Evolutionary conservation across 1,140 invertebrate species (phyloP).

Genomic region (Drosophila watanabei): DNA sequence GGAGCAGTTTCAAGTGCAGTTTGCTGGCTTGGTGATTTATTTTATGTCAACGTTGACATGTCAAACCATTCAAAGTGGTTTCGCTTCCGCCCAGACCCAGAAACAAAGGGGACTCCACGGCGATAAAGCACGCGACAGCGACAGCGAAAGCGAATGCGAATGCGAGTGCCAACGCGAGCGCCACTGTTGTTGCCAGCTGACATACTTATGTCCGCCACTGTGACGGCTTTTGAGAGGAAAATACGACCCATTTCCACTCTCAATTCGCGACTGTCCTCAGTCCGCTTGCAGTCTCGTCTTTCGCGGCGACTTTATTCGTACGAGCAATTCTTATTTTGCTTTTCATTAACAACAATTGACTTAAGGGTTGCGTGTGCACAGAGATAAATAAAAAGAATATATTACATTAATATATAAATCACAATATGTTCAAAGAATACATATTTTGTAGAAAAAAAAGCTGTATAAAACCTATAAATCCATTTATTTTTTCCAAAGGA

Average conservation of each 20-base stretch:
- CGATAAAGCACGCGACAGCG: constrained; percentile 75
- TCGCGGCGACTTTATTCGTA: constrained; percentile 26
- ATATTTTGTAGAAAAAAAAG: not conserved
- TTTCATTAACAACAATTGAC: constrained; percentile 75
- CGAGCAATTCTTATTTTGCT: constrained; percentile 31
- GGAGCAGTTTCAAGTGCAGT: constrained; percentile 69
- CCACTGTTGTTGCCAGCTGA: constrained; percentile 59
- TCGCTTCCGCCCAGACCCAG: constrained; percentile 70
- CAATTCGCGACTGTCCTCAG: not conserved
- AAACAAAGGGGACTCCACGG: constrained; percentile 51
- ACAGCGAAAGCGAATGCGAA: constrained; percentile 6
- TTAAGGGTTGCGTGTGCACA: constrained; percentile 32
- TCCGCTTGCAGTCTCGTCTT: constrained; percentile 35
- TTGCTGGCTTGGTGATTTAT: constrained; percentile 79
- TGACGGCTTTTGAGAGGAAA: constrained; percentile 29
- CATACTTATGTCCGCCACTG: constrained; percentile 54
- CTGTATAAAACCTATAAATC: too few relatives aligned
- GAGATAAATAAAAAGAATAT: not conserved
- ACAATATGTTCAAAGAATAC: too few relatives aligned
- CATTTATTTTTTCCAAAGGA: too few relatives aligned
- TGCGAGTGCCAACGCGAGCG: constrained; percentile 39
- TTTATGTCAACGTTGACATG: constrained; percentile 85
- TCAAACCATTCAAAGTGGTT: constrained; percentile 85
- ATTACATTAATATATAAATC: too few relatives aligned
- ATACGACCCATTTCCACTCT: constrained; percentile 1